Evolutionary conservation across 2,888 invertebrate genomes (phyloP), one percentile per base, ranked within the genome.

Genomic region (Blomia tropicalis): DNA sequence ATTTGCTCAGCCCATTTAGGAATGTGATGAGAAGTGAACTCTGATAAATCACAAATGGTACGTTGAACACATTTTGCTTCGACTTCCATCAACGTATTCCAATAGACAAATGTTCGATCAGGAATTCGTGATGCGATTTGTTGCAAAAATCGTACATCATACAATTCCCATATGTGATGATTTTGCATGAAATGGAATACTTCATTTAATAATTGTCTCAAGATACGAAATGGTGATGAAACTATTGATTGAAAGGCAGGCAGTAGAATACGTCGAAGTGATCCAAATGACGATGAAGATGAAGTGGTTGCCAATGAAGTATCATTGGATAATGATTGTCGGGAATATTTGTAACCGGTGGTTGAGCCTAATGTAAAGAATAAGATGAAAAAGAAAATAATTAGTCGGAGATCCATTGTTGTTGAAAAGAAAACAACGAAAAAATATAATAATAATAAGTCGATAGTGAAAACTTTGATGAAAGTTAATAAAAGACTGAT

Each of bases 31-130:
- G 43, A 41, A 4, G 43, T 23, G n/a, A 36, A 59, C 14, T 41
- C 59, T 11, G 59, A 23, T 11, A 59, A 7, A 29, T 59, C 59
- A 59, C 59, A 59, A 23, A 59, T 17, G 11, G 59, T 59, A 23
- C 59, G 36, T 22, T 43, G 29, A 7, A 59, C 32, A 41, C 59
- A 59, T 41, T 59, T 27, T 11, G 23, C 3, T 27, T 59, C 59
- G 25, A 59, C 43, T 23, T 59, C 59, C 1, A 59, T 29, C 7
- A 59, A 41, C 14, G 41, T 41, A 1, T 7, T 2, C 43, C 43
- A 59, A n/a, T 59, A 59, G 14, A 17, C 4, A n/a, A n/a, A 11
- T 14, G 32, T 11, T 43, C 29, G 36, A 19, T 41, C 25, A 17
- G 59, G 59, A 11, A 43, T 1, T 2, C 27, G 47, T 25, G 17